Evolutionary conservation across 2,113 vertebrate genomes (phyloP), one percentile per base, ranked within the genome.

Genomic region (Solea senegalensis): DNA sequence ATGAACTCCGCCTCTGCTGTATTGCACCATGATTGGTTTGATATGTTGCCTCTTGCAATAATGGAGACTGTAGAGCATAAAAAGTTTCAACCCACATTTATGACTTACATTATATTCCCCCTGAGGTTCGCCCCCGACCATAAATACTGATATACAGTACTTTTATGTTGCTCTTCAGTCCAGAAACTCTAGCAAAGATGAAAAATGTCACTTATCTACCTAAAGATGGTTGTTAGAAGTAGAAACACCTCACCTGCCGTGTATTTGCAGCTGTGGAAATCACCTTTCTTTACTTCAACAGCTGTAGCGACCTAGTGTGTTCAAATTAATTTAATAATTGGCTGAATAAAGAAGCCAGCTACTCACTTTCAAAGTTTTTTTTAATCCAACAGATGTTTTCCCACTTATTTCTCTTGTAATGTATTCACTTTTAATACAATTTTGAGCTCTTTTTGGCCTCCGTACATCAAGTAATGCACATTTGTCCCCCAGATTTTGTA

Each of bases 1-100:
- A 69, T 80, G 46, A 83, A 82, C 64, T 56, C 57, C 72, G 58
- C 65, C 48, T 70, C 7, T 43, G 69, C 14, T 41, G 21, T n/a
- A 26, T 39, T 52, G 86, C 79, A 82, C 87, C 88, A 88, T 90
- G 90, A 88, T 88, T 90, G 80, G 55, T 91, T 91, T 89, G 68
- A 89, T 86, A 83, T 89, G 84, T 89, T 45, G 27, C 52, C 40
- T 16, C 55, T 48, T 11, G 11, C 45, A 48, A 14, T 14, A 5
- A 12, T 34, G 34, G 34, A 34, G 34, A 6, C 34, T 34, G 34
- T 34, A 34, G 3, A 34, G 5, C 34, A 34, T 34, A 34, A 34
- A 34, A 34, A 34, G 34, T 4, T 34, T 34, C 34, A 34, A 34
- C 34, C 34, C 5, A 6, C 34, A 34, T 6, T 34, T 6, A 34